These are phyloP conservation scores for Papilio protenor DNA, from an alignment of 2,888 invertebrate genomes.

Conservation along the genomic window DNA sequence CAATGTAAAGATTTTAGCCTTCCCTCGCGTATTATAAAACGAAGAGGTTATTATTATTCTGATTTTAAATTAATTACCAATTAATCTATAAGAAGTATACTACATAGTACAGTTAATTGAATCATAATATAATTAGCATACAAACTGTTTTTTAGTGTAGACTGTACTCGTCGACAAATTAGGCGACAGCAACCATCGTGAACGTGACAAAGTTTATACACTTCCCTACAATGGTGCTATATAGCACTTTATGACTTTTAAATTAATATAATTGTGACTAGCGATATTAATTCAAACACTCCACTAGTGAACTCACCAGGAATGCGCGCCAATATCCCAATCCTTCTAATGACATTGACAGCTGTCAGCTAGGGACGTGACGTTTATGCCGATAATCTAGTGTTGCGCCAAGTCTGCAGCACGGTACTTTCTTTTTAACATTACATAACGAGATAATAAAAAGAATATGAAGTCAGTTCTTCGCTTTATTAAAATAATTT, in stretches of 20 bases:
- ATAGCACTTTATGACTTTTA: background rate
- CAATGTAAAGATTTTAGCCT: too few relatives aligned
- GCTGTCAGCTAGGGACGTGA: too few relatives aligned
- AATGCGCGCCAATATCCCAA: too few relatives aligned
- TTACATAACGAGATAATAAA: background rate
- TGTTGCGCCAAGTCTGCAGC: too few relatives aligned
- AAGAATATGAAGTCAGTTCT: background rate
- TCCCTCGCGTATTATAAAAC: background rate
- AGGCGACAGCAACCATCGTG: background rate
- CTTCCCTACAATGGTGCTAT: background rate
- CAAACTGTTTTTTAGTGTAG: background rate
- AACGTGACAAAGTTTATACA: background rate
- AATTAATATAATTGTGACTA: too few relatives aligned
- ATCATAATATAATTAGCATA: constrained; percentile 7
- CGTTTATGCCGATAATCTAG: too few relatives aligned
- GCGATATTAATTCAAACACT: too few relatives aligned
- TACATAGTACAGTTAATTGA: background rate
- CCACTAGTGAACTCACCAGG: too few relatives aligned
- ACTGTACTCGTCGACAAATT: background rate
- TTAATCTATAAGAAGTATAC: background rate
- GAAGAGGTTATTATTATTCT: background rate
- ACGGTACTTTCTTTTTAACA: background rate
- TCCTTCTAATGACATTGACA: too few relatives aligned
- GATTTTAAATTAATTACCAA: background rate
- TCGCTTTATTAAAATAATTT: constrained; percentile 4